Conservation (phyloP, 2,888 invertebrate species). For the Adelphocoris suturalis region DNA sequence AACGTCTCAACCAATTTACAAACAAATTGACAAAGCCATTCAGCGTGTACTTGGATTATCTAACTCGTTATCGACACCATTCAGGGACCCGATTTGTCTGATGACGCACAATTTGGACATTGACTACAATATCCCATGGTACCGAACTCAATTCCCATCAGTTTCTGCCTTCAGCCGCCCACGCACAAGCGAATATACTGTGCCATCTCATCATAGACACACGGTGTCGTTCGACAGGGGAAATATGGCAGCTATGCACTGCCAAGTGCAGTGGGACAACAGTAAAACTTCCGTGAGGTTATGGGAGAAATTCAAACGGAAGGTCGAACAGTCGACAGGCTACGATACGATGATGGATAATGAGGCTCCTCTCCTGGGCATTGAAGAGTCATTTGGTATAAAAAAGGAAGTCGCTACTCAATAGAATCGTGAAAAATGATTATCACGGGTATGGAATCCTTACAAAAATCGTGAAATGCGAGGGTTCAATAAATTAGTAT, state of each 20-base stretch:
- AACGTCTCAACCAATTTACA: conserved; percentile 7
- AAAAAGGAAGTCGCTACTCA: too few species aligned
- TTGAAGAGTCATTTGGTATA: neutral
- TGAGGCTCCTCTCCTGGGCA: neutral
- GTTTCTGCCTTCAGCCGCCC: neutral
- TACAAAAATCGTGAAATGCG: too few species aligned
- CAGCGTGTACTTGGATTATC: neutral
- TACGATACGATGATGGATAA: neutral
- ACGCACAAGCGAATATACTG: neutral
- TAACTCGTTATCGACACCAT: conserved; percentile 7
- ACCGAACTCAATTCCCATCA: conserved; percentile 32
- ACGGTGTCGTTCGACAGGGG: neutral
- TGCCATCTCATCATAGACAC: neutral
- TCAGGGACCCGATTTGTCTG: conserved; percentile 55
- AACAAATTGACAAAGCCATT: conserved; percentile 26
- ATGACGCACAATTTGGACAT: conserved; percentile 66
- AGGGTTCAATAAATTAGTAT: too few species aligned
- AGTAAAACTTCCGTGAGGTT: neutral
- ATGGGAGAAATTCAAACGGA: neutral
- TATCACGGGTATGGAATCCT: too few species aligned
- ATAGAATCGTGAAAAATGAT: too few species aligned
- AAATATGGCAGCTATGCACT: neutral
- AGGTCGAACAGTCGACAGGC: neutral
- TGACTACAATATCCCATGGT: conserved; percentile 56
- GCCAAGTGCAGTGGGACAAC: neutral